Evolutionary conservation across 2,888 invertebrate genomes (phyloP), one percentile per base, ranked within the genome.

Genomic region (Tenthredo livida): DNA sequence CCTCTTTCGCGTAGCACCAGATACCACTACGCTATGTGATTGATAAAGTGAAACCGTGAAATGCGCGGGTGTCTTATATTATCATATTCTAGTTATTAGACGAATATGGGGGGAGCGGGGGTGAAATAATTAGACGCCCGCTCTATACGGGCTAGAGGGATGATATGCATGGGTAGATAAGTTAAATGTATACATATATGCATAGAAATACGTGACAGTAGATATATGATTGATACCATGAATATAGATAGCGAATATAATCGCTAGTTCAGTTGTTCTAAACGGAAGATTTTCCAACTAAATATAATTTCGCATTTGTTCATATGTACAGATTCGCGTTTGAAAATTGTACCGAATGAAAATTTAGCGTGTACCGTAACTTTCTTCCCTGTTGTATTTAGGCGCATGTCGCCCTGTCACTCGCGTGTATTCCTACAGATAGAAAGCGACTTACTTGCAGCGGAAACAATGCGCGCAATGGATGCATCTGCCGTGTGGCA

Each of bases 381-480:
- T 91, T 91, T 92, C 91, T 90, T 90, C 90, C 90, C 90, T 21
- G 72, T 43, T 89, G 89, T 87, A 89, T 89, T 91, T 90, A 89
- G 89, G 89, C 90, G 89, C 90, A 89, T 87, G 89, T 33, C 85
- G 85, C 83, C 85, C 84, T 85, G 86, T 87, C 73, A 87, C 89
- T 90, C 89, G 91, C 90, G 90, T 91, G 91, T 90, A 90, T 72
- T 86, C 83, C 85, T 89, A 90, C 89, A 87, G 88, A 88, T 91
- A 91, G 91, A 92, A 92, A 92, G 91, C 91, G 77, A 77, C 50
- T 77, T 54, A 29, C 25, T 10, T 50, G 58, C 33, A n/a, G 10
- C 40, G 58, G 37, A 80, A 61, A 80, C 61, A 80, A 80, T 80
- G 80, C 61, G 80, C 61, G 61, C 37, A 40, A 40, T 33, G 25